Conservation (phyloP, 2,888 invertebrate genomes). For the Dynastes grantii region DNA sequence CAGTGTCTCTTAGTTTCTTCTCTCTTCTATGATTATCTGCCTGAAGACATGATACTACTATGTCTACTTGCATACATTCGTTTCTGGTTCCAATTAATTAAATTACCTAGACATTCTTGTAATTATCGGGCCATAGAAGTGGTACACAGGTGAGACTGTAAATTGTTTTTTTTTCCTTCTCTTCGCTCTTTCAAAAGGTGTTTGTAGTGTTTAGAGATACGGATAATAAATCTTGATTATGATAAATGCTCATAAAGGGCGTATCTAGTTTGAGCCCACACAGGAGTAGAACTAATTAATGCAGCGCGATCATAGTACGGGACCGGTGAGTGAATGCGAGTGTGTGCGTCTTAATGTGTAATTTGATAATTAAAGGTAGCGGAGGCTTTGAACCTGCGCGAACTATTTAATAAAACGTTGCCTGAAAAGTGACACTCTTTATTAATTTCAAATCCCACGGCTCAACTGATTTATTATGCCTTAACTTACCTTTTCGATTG, state of each 20-base stretch:
- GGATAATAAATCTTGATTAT: conserved; percentile 62
- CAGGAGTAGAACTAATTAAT: conserved; percentile 64
- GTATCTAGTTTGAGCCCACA: conserved; percentile 61
- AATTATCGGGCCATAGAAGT: conserved; percentile 20
- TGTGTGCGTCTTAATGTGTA: conserved; percentile 61
- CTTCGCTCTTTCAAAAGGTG: conserved; percentile 5
- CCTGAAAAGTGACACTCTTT: conserved; percentile 61
- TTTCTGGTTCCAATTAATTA: conserved; percentile 23
- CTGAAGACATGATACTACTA: too few species aligned
- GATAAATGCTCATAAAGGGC: conserved; percentile 61
- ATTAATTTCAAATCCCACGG: conserved; percentile 66
- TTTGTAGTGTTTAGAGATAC: conserved; percentile 46
- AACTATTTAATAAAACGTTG: conserved; percentile 63
- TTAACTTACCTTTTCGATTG: conserved; percentile 43
- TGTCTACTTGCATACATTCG: not conserved
- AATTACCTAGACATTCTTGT: conserved; percentile 25
- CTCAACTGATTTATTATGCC: conserved; percentile 62
- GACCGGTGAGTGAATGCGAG: conserved; percentile 52
- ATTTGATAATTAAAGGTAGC: conserved; percentile 65
- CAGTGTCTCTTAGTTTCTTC: too few species aligned
- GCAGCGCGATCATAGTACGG: conserved; percentile 47
- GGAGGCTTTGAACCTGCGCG: conserved; percentile 63
- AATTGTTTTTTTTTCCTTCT: conserved; percentile 34
- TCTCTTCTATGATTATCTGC: too few species aligned
- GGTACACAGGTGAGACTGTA: conserved; percentile 35